Conservation (phyloP, 2,888 invertebrate species). For the Strigamia maritima region DNA sequence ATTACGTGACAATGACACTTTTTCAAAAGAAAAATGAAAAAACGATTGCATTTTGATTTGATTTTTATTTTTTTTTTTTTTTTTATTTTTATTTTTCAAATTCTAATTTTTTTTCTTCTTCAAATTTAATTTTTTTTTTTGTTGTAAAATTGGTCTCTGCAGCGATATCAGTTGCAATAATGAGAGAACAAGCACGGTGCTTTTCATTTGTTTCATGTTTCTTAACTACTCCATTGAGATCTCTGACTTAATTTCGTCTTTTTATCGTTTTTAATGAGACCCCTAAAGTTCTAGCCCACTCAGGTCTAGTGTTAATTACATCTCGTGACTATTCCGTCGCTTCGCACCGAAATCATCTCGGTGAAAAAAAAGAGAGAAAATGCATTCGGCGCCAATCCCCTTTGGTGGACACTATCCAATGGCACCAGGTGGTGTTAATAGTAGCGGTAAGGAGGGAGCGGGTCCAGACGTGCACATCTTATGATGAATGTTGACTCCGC, state of each 20-base stretch:
- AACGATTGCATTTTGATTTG: background rate
- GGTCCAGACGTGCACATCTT: background rate
- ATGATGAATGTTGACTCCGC: background rate
- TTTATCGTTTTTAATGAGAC: background rate
- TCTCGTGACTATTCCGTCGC: background rate
- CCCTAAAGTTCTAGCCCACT: background rate
- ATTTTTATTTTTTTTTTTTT: too few relatives aligned
- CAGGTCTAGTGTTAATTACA: background rate
- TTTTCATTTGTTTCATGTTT: background rate
- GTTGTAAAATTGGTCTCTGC: background rate
- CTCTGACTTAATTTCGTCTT: background rate
- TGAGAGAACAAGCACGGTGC: background rate
- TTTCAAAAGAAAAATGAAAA: background rate
- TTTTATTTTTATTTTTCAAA: background rate
- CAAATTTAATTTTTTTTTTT: background rate
- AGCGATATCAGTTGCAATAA: conserved; percentile 7
- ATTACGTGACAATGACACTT: too few relatives aligned
- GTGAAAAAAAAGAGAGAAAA: background rate
- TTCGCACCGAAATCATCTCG: background rate
- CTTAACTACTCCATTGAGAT: background rate
- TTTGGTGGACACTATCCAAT: background rate
- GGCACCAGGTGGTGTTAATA: conserved; percentile 9
- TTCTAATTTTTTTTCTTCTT: background rate
- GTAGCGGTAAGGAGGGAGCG: background rate
- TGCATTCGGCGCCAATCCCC: background rate